Evolutionary conservation across 2,888 invertebrate species (phyloP).

Genomic region (Rhingia rostrata): DNA sequence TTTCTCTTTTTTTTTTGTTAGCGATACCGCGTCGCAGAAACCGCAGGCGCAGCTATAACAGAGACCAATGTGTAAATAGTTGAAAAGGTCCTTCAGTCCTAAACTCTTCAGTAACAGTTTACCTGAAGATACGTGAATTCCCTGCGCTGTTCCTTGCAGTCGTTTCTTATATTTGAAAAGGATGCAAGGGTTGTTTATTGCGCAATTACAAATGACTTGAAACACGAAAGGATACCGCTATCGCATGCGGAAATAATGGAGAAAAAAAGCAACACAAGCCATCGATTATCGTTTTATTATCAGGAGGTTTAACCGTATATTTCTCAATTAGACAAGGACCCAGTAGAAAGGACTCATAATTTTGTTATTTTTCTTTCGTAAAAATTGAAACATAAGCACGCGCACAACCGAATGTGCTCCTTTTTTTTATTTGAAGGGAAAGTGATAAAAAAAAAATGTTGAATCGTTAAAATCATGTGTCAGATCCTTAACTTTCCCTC

Average conservation of each 20-base stretch:
- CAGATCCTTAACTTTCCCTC: conserved; percentile 60
- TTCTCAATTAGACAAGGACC: conserved; percentile 72
- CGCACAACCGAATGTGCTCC: conserved; percentile 11
- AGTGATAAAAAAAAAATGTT: conserved; percentile 54
- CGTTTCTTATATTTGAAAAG: conserved; percentile 23
- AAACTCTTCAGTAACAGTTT: conserved; percentile 24
- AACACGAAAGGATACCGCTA: conserved; percentile 66
- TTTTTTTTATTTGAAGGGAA: conserved; percentile 36
- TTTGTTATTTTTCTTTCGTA: conserved; percentile 20
- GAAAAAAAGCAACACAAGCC: conserved; percentile 51
- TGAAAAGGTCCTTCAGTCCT: conserved; percentile 41
- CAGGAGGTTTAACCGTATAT: conserved; percentile 64
- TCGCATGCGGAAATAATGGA: conserved; percentile 45
- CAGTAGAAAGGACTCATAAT: conserved; percentile 48
- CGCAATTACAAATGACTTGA: conserved; percentile 70
- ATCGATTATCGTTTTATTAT: conserved; percentile 65
- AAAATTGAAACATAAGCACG: conserved; percentile 26
- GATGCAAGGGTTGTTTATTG: conserved; percentile 64
- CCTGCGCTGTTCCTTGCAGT: conserved; percentile 5
- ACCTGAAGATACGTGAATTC: conserved; percentile 43
- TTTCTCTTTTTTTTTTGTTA: background rate
- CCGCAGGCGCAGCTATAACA: conserved; percentile 43
- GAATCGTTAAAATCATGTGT: conserved; percentile 35
- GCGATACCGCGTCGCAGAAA: conserved; percentile 51
- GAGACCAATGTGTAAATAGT: conserved; percentile 40